These are phyloP conservation scores for Cirrhinus molitorella DNA, from an alignment of 2,797 vertebrate species.

Conservation along the genomic window DNA sequence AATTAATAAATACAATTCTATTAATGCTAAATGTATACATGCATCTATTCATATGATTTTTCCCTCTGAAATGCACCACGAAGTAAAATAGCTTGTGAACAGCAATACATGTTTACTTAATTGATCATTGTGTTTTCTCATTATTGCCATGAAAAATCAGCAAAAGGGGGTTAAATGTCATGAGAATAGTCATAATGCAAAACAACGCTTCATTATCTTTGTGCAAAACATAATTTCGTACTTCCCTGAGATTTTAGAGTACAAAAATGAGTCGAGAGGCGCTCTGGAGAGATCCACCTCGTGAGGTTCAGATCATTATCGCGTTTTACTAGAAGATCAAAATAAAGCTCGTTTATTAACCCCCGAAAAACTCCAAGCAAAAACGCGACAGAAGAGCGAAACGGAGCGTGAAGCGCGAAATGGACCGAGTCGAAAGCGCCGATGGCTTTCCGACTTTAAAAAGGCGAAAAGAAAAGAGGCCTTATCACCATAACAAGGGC, in stretches of 20 bases:
- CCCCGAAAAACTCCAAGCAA: background rate
- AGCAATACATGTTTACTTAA: background rate
- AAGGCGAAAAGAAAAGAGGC: conserved; percentile 23
- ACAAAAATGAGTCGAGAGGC: background rate
- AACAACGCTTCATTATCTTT: background rate
- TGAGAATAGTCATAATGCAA: background rate
- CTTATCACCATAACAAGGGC: conserved; percentile 41
- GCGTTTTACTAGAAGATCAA: background rate
- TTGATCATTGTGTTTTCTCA: background rate
- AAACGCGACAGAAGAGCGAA: background rate
- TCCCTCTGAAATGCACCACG: background rate
- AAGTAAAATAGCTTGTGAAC: background rate
- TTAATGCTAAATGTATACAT: too few species aligned
- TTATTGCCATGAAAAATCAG: background rate
- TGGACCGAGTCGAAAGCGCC: background rate
- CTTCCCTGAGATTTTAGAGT: background rate
- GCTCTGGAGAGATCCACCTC: background rate
- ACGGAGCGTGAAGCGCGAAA: background rate
- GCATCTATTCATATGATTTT: too few species aligned
- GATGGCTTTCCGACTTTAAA: conserved; percentile 32
- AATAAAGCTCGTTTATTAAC: conserved; percentile 3
- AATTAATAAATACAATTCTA: background rate
- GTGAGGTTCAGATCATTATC: background rate
- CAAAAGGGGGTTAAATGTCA: background rate
- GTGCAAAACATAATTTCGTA: background rate